phyloP scores from a whole-genome alignment of 2,888 invertebrate species.

The Aspidiotus destructor region DNA sequence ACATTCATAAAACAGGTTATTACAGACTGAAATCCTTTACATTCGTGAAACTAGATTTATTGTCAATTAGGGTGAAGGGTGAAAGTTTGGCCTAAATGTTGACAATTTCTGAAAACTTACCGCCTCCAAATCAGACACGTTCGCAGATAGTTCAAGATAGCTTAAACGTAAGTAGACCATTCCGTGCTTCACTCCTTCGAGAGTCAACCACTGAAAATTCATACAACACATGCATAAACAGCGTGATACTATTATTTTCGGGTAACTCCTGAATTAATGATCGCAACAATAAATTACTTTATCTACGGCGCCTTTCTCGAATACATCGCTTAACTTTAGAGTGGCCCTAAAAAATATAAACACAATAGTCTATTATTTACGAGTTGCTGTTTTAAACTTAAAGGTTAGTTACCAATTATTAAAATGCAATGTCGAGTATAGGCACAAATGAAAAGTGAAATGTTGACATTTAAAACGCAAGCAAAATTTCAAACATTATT shows the following conservation, averaged over 20 bases:
- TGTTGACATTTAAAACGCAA: too few relatives aligned
- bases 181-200: slow-evolving; percentile 92
- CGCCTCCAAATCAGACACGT: slow-evolving; percentile 60
- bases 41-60: neutral
- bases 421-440: too few relatives aligned
- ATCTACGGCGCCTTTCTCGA: slow-evolving; percentile 60
- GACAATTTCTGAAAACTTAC: slow-evolving; percentile 46
- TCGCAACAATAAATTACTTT: slow-evolving; percentile 46
- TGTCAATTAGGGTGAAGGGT: too few relatives aligned
- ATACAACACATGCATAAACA: slow-evolving; percentile 2
- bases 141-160: slow-evolving; percentile 67
- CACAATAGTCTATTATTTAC: slow-evolving; percentile 13
- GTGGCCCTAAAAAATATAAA: slow-evolving; percentile 52
- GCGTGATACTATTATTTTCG: neutral
- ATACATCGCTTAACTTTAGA: slow-evolving; percentile 59
- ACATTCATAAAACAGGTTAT: neutral
- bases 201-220: slow-evolving; percentile 70
- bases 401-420: too few relatives aligned
- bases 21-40: neutral
- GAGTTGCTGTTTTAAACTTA: too few relatives aligned
- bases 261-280: neutral
- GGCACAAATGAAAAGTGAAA: too few relatives aligned
- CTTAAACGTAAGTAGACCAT: slow-evolving; percentile 79
- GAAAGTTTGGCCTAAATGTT: too few relatives aligned
- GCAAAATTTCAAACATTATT: too few relatives aligned